A percentile compares a stretch with the other conserved stretches of the same genome.
Conservation (phyloP, 2,113 vertebrate genomes). For the Rhinoderma darwinii region DNA sequence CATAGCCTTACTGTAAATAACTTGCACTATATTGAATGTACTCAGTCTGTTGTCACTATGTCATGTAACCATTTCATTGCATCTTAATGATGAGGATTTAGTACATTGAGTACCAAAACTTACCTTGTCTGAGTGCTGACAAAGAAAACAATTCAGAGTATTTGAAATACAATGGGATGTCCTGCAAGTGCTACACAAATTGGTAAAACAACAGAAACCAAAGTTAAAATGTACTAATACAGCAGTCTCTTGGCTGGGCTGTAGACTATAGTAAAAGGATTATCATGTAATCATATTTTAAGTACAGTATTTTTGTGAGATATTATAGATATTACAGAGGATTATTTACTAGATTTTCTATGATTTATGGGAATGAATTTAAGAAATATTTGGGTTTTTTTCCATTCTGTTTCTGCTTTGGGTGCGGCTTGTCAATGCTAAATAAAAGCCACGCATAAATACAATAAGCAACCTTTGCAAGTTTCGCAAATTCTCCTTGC, state of each 20-base stretch:
- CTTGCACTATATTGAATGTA: neutral
- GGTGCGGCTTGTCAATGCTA: slow-evolving; percentile 17
- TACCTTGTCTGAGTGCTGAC: slow-evolving; percentile 38
- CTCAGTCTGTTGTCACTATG: neutral
- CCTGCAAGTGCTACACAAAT: slow-evolving; percentile 9
- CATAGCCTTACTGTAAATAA: neutral
- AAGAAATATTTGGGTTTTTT: slow-evolving; percentile 7
- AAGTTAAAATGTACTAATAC: slow-evolving; percentile 17
- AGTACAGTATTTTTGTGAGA: slow-evolving; percentile 47
- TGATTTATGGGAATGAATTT: slow-evolving; percentile 37
- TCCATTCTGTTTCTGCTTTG: slow-evolving; percentile 3
- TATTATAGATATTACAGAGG: slow-evolving; percentile 27
- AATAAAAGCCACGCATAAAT: neutral
- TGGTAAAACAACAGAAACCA: slow-evolving; percentile 45
- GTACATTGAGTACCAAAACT: slow-evolving; percentile 11
- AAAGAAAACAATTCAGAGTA: slow-evolving; percentile 22
- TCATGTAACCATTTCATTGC: neutral
- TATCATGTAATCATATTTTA: slow-evolving; percentile 47
- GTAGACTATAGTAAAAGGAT: slow-evolving; percentile 35
- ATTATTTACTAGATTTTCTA: slow-evolving; percentile 44
- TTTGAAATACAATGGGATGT: slow-evolving; percentile 20
- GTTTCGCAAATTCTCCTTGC: slow-evolving; percentile 6
- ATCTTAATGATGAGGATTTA: slow-evolving; percentile 29
- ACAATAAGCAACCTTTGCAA: slow-evolving; percentile 29
- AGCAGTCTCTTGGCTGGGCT: slow-evolving; percentile 3